These are phyloP conservation scores for Archocentrus centrarchus DNA, from an alignment of 2,113 vertebrate genomes.

Conservation along the genomic window DNA sequence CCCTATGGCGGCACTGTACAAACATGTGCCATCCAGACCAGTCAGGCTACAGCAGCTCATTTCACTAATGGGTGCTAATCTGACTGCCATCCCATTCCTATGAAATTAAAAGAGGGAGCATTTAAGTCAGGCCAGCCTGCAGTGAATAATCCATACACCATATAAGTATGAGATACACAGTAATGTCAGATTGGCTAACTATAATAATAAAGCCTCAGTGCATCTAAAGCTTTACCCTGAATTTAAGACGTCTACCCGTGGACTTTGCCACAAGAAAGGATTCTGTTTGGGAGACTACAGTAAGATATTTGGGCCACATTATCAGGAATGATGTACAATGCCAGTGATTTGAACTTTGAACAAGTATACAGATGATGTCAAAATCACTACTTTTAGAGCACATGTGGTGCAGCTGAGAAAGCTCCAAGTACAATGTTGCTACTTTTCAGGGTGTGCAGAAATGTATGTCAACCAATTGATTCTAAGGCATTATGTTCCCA, in stretches of 20 bases:
- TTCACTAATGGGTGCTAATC: slow-evolving; percentile 54
- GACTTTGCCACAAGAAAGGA: no score
- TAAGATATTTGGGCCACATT: no score
- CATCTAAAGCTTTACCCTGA: not conserved
- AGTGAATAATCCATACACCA: not conserved
- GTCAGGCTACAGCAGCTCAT: slow-evolving; percentile 47
- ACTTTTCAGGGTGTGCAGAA: not conserved
- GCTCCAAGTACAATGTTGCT: not conserved
- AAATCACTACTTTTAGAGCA: not conserved
- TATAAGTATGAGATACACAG: not conserved
- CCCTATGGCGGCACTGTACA: slow-evolving; percentile 32
- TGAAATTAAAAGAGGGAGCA: slow-evolving; percentile 35
- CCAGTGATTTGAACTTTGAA: not conserved
- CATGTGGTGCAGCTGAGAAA: not conserved
- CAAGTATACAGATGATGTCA: not conserved
- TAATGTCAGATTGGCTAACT: no score
- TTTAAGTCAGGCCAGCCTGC: not conserved
- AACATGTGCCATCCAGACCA: slow-evolving; percentile 55
- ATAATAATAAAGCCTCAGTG: not conserved
- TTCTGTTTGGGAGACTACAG: no score
- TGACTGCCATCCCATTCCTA: slow-evolving; percentile 38
- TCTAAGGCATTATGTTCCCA: not conserved
- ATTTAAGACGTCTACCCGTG: no score
- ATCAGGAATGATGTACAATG: not conserved
- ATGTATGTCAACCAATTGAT: not conserved